Evolutionary conservation across 2,797 vertebrate genomes (phyloP).

Genomic region (Gallinago solitaria): DNA sequence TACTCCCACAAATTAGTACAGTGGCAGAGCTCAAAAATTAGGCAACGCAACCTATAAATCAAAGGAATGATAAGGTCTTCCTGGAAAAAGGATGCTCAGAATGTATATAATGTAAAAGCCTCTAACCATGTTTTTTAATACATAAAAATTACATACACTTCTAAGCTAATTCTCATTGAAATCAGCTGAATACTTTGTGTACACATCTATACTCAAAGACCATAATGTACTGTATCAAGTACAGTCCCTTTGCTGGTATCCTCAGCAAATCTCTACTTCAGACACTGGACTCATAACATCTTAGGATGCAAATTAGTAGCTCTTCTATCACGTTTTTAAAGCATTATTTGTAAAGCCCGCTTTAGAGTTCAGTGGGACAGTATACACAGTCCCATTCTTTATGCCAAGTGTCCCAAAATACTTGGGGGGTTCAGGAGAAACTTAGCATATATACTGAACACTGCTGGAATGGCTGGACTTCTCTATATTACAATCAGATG

Average conservation of each 20-base stretch:
- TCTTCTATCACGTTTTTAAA: background rate
- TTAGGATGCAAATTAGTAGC: background rate
- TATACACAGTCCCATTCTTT: background rate
- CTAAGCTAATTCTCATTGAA: slow-evolving; percentile 48
- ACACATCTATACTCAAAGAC: background rate
- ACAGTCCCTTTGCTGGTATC: background rate
- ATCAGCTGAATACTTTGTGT: background rate
- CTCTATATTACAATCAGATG: background rate
- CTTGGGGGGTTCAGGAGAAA: background rate
- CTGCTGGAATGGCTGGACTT: slow-evolving; percentile 24
- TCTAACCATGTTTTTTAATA: background rate
- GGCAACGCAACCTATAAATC: background rate
- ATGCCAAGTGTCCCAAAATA: slow-evolving; percentile 16
- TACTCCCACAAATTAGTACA: accelerated
- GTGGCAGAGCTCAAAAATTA: background rate
- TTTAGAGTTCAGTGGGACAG: background rate
- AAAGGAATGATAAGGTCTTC: background rate
- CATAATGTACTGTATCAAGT: background rate
- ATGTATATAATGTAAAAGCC: background rate
- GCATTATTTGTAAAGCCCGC: background rate
- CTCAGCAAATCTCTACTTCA: background rate
- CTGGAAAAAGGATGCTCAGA: background rate
- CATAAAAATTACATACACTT: slow-evolving; percentile 18
- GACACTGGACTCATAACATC: background rate
- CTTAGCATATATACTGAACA: background rate